Evolutionary conservation across 2,888 invertebrate genomes (phyloP).

Genomic region (Drosophila recens): DNA sequence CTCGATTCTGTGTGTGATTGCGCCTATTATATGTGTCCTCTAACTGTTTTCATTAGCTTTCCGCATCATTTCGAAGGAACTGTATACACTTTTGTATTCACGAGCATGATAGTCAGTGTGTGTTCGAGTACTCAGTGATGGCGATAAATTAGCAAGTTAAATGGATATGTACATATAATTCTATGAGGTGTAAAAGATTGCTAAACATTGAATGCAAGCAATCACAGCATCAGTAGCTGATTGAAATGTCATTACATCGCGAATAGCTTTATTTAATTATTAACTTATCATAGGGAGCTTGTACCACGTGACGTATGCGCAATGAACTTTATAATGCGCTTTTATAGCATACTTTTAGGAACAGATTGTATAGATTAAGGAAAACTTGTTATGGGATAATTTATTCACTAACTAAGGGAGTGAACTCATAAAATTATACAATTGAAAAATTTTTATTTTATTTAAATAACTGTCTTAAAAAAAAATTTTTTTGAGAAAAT

Average conservation of each 20-base stretch:
- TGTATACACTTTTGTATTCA: constrained; percentile 10
- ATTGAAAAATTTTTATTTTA: background rate
- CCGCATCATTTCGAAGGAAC: constrained; percentile 20
- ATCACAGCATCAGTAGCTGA: background rate
- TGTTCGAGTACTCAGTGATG: background rate
- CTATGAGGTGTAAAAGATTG: background rate
- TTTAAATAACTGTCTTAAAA: no score
- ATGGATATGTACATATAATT: background rate
- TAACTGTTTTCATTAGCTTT: constrained; percentile 34
- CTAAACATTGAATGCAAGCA: background rate
- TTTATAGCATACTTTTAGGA: constrained; percentile 9
- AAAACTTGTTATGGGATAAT: background rate
- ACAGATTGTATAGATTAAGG: background rate
- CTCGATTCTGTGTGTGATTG: background rate
- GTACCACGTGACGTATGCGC: constrained; percentile 24
- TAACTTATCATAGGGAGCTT: background rate
- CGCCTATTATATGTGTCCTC: constrained; percentile 5
- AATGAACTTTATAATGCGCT: background rate
- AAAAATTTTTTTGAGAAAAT: background rate
- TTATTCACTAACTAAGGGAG: no score
- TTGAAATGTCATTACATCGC: constrained; percentile 9
- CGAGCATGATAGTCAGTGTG: background rate
- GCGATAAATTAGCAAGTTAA: constrained; percentile 2
- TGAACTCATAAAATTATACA: no score
- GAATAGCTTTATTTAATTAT: background rate